These are phyloP conservation scores for Drosophila testacea DNA, from an alignment of 2,888 invertebrate species.

Conservation along the genomic window DNA sequence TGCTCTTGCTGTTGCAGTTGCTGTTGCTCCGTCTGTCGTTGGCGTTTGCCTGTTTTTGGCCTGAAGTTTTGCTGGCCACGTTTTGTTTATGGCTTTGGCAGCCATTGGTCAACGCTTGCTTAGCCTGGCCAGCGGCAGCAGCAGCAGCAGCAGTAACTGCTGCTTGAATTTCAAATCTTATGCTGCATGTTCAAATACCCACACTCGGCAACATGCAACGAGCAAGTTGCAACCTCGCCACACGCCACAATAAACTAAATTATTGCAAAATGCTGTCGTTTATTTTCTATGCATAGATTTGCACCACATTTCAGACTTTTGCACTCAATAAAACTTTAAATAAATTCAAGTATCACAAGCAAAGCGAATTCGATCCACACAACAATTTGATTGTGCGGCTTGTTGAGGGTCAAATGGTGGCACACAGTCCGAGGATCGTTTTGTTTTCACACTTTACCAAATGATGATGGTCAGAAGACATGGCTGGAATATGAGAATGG, in stretches of 20 bases:
- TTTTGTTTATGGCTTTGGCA: slow-evolving; percentile 78
- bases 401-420: slow-evolving; percentile 26
- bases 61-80: slow-evolving; percentile 52
- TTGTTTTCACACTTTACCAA: slow-evolving; percentile 3
- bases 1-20: slow-evolving; percentile 48
- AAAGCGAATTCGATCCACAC: slow-evolving; percentile 39
- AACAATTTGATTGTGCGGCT: slow-evolving; percentile 25
- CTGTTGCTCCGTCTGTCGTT: slow-evolving; percentile 49
- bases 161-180: slow-evolving; percentile 78
- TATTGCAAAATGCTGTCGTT: slow-evolving; percentile 67
- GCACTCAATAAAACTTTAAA: slow-evolving; percentile 74
- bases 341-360: slow-evolving; percentile 34
- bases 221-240: slow-evolving; percentile 36
- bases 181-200: slow-evolving; percentile 56
- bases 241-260: slow-evolving; percentile 66
- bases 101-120: slow-evolving; percentile 72
- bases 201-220: slow-evolving; percentile 23
- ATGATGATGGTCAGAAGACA: slow-evolving; percentile 5
- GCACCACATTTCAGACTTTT: slow-evolving; percentile 68
- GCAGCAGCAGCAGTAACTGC: slow-evolving; percentile 22
- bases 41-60: slow-evolving; percentile 48
- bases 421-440: slow-evolving; percentile 14
- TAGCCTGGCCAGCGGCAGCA: slow-evolving; percentile 6
- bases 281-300: slow-evolving; percentile 70
- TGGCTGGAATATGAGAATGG: slow-evolving; percentile 1